Base-by-base conservation (phyloP, 2,797 vertebrate species). In the Myotis vivesi region DNA sequence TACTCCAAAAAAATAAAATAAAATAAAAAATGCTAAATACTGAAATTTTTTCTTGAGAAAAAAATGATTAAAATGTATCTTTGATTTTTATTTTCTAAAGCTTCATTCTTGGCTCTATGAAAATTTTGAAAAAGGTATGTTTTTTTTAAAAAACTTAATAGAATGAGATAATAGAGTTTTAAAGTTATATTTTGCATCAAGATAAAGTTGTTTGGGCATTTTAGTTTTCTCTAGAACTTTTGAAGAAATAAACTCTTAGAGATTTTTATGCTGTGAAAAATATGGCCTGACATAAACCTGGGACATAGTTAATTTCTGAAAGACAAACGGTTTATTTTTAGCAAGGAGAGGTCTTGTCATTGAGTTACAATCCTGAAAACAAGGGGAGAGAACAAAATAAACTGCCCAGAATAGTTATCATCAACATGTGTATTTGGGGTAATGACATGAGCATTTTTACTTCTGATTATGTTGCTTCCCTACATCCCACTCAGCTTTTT, bases 401-500 rank as follows among this genome's bases (percentile, higher is more conserved):
- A 57, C 80, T 94, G 66, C 84, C 68, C 8, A 62, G 80, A 92
- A 85, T 82, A 92, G 89, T 96, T 89, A 94, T 66, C 83, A 89
- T 91, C 96, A 94, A 64, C 83, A 57, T 82, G 66, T 80, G 53
- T 76, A 89, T 92, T 91, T 87, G 80, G 82, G 91, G 94, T 94
- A 96, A 96, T 92, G 92, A 95, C 68, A 87, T 41, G 64, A 93
- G 30, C 84, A 72, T 90, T 97, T 95, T 94, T 90, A 94, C 81
- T 96, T 96, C 46, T 83, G 95, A 96, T 87, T 96, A 92, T 90
- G 87, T 91, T 94, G 82, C 77, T 92, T 95, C 94, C 79, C 81
- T 68, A 80, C 17, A 82, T 79, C 82, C 64, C 72, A 71, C 84
- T 96, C 80, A 69, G 96, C 90, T 83, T 95, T 95, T 96, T 95